A percentile compares a stretch with the other conserved stretches of the same genome.
Conservation (phyloP, 2,888 invertebrate species). For the Polymixis flavicincta region DNA sequence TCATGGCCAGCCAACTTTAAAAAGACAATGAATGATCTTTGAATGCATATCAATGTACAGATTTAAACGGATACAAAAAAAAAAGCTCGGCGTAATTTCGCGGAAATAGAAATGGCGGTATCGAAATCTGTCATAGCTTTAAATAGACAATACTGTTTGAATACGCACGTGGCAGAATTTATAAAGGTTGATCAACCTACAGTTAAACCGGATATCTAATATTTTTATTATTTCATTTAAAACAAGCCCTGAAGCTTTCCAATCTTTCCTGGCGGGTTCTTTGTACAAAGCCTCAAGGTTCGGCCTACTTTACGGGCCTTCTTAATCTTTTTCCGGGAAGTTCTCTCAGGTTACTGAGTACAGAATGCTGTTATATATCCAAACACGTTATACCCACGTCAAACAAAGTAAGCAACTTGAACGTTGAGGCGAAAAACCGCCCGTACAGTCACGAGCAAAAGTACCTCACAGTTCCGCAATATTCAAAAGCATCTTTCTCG, state of each 20-base stretch:
- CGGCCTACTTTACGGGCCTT: background rate
- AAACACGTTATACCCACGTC: background rate
- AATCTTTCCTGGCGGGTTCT: background rate
- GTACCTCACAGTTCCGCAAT: background rate
- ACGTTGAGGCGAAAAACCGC: background rate
- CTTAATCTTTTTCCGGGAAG: background rate
- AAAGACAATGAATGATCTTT: too few relatives aligned
- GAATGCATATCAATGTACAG: too few relatives aligned
- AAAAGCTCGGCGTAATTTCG: background rate
- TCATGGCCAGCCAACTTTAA: too few relatives aligned
- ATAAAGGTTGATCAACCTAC: background rate
- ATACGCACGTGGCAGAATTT: background rate
- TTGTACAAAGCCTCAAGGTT: background rate
- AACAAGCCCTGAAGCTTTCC: background rate
- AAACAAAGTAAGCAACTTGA: slow-evolving; percentile 2
- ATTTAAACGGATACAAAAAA: too few relatives aligned
- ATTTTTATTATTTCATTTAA: background rate
- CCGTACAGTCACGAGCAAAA: background rate
- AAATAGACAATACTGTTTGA: background rate
- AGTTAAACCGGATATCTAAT: background rate
- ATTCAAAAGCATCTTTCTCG: background rate
- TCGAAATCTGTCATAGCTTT: background rate
- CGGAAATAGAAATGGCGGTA: background rate
- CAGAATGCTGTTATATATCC: background rate
- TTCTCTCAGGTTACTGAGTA: background rate